Evolutionary conservation across 2,797 vertebrate species (phyloP).

Genomic region (Myiotriccus ornatus): DNA sequence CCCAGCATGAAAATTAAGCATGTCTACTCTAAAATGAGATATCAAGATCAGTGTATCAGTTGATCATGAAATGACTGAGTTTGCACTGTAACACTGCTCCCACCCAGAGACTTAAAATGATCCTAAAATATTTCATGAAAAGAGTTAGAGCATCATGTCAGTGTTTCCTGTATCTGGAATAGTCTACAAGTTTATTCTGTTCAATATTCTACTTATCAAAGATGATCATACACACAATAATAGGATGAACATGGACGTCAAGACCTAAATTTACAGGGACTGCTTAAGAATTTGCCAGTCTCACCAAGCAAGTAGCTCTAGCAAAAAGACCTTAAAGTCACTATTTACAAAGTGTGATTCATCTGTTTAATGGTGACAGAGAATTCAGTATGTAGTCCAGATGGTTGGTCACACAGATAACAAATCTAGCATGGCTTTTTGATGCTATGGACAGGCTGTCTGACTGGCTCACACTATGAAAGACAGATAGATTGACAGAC

Average conservation of each 20-base stretch:
- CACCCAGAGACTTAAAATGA: not conserved
- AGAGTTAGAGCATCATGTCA: not conserved
- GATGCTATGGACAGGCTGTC: conserved; percentile 13
- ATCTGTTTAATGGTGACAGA: conserved; percentile 44
- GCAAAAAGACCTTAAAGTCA: not conserved
- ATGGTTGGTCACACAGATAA: not conserved
- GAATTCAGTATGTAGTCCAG: conserved; percentile 34
- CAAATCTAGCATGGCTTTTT: conserved; percentile 31
- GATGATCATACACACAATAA: not conserved
- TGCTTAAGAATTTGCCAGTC: not conserved
- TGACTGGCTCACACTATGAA: not conserved
- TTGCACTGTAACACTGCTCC: not conserved
- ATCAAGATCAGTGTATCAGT: not conserved
- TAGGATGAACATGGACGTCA: not conserved
- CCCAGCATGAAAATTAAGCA: not conserved
- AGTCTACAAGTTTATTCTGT: not conserved
- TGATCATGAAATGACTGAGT: not conserved
- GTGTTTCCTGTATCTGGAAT: not conserved
- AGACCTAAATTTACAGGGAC: not conserved
- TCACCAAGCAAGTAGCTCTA: not conserved
- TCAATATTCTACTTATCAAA: not conserved
- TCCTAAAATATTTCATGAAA: not conserved
- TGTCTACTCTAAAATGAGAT: not conserved
- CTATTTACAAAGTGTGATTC: conserved; percentile 44
- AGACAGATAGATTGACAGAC: not conserved